A percentile compares a stretch with the other conserved stretches of the same genome.
Evolutionary conservation across 2,113 vertebrate species (phyloP).

Genomic region (Peucedramus taeniatus): DNA sequence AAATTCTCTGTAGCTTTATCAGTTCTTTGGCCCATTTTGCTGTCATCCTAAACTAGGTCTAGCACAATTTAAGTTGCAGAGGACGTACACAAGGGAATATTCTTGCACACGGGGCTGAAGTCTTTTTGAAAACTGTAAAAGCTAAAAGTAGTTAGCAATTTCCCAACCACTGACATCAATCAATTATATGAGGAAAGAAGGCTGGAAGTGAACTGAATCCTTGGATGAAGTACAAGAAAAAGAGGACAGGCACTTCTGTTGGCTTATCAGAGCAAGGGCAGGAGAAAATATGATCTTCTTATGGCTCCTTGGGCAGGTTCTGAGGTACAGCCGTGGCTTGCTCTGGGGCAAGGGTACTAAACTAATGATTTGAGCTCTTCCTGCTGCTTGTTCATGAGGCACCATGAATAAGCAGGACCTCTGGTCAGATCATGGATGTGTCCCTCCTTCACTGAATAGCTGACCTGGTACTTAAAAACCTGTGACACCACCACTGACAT

Average conservation of each 20-base stretch:
- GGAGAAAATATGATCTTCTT: not conserved
- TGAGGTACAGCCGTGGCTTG: not conserved
- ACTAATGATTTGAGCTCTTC: not conserved
- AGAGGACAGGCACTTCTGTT: not conserved
- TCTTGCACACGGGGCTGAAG: not conserved
- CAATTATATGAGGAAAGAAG: conserved; percentile 25
- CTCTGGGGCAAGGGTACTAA: not conserved
- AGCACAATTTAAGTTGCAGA: not conserved
- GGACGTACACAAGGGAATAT: conserved; percentile 14
- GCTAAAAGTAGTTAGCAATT: conserved; percentile 31
- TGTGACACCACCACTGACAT: not conserved
- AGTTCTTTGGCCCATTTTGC: conserved; percentile 14
- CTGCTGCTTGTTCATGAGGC: not conserved
- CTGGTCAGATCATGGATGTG: not conserved
- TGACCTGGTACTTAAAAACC: not conserved
- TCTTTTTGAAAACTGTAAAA: conserved; percentile 11
- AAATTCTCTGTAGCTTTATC: not conserved
- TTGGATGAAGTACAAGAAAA: not conserved
- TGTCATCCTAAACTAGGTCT: conserved; percentile 37
- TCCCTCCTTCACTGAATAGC: not conserved
- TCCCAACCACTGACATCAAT: conserved; percentile 29
- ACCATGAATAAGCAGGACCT: not conserved
- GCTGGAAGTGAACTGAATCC: not conserved
- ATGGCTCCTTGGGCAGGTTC: not conserved
- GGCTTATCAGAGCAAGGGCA: not conserved